Conservation (phyloP, 2,797 vertebrate species). For the Falco peregrinus region DNA sequence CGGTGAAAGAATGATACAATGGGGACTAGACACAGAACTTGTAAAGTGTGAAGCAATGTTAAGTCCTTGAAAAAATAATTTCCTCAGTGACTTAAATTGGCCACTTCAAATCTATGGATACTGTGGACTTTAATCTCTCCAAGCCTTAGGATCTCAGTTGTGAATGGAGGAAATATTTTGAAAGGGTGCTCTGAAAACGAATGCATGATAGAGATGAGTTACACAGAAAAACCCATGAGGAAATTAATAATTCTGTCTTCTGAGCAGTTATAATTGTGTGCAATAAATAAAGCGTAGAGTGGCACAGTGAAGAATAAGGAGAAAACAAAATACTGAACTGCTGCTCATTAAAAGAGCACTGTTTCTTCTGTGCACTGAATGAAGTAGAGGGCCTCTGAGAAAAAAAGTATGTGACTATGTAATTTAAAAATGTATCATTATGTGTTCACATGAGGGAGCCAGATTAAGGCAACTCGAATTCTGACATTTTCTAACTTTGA, state of each 20-base stretch:
- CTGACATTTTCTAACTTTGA: neutral
- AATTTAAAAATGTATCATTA: slow-evolving; percentile 42
- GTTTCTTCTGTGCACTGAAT: neutral
- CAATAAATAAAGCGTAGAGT: slow-evolving; percentile 42
- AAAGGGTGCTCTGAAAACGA: slow-evolving; percentile 30
- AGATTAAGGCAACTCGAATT: neutral
- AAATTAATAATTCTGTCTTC: slow-evolving; percentile 58
- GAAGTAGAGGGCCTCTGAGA: neutral
- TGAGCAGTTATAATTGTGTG: slow-evolving; percentile 22
- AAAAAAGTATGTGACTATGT: neutral
- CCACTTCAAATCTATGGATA: neutral
- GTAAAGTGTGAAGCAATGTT: neutral
- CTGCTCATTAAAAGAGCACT: slow-evolving; percentile 27
- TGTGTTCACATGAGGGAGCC: neutral
- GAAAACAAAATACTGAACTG: slow-evolving; percentile 30
- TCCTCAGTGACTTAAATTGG: neutral
- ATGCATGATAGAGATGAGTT: slow-evolving; percentile 20
- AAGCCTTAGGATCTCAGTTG: neutral
- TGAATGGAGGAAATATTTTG: neutral
- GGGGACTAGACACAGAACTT: neutral
- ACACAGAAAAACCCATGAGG: neutral
- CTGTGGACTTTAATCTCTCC: slow-evolving; percentile 2
- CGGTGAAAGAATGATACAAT: neutral
- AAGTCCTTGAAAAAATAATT: slow-evolving; percentile 28
- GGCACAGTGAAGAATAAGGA: slow-evolving; percentile 13